A percentile compares a stretch with the other conserved stretches of the same genome.
These are phyloP conservation scores for Megaptera novaeangliae DNA, from an alignment of 2,113 vertebrate genomes.

Conservation along the genomic window DNA sequence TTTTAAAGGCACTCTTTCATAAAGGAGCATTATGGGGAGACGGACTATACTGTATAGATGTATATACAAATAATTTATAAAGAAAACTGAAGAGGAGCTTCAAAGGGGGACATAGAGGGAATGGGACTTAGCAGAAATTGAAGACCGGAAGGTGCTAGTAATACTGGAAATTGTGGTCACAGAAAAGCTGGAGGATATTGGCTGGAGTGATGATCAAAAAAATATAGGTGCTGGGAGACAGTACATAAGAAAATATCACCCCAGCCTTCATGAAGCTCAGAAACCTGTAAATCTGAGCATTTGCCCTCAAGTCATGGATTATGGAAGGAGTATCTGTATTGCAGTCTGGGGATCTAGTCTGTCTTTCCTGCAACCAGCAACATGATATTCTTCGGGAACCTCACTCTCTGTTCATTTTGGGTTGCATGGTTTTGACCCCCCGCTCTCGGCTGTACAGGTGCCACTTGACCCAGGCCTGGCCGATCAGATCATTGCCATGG, in stretches of 20 bases:
- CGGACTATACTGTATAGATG: not conserved
- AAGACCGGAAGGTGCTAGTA: not conserved
- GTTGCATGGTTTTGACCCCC: too few relatives aligned
- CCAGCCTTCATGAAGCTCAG: not conserved
- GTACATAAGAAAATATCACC: rapidly evolving
- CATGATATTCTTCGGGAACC: not conserved
- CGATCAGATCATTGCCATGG: too few relatives aligned
- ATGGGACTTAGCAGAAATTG: not conserved
- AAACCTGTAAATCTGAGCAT: not conserved
- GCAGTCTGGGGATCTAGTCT: not conserved
- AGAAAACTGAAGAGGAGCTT: too few relatives aligned
- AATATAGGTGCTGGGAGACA: rapidly evolving
- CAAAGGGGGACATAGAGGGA: not conserved
- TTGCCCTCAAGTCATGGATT: too few relatives aligned
- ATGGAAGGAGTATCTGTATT: not conserved
- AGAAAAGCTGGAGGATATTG: rapidly evolving
- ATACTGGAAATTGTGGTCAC: not conserved
- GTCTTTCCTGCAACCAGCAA: not conserved
- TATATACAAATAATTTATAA: rapidly evolving
- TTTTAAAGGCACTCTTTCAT: not conserved
- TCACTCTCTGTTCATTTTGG: not conserved
- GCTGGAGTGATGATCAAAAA: too few relatives aligned
- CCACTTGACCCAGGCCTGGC: too few relatives aligned
- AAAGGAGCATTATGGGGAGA: not conserved
- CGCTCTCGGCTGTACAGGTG: too few relatives aligned